These are phyloP conservation scores for Pherbina coryleti DNA, from an alignment of 2,888 invertebrate genomes.

Conservation along the genomic window DNA sequence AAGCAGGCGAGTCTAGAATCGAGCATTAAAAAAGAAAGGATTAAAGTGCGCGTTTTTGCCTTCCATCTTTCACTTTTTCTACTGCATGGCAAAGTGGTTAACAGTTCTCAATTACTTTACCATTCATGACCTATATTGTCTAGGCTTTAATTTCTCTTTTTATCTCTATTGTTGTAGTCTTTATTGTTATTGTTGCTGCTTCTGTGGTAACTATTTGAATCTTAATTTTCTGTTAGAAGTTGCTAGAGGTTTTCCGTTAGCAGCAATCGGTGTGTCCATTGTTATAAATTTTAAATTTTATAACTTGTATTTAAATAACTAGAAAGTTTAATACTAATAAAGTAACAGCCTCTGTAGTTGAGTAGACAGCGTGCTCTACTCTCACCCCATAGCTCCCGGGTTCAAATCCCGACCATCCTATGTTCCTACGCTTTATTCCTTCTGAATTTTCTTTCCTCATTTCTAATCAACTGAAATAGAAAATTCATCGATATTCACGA, in stretches of 20 bases:
- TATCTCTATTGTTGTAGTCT: slow-evolving; percentile 9
- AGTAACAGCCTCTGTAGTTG: too few species aligned
- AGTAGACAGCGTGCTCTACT: too few species aligned
- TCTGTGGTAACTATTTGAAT: not conserved
- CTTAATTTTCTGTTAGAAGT: not conserved
- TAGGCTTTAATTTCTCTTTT: not conserved
- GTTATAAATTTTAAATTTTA: slow-evolving; percentile 1
- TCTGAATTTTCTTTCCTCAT: too few species aligned
- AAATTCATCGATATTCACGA: too few species aligned
- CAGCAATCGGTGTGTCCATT: not conserved
- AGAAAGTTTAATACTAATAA: too few species aligned
- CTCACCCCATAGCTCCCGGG: too few species aligned
- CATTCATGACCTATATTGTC: slow-evolving; percentile 8
- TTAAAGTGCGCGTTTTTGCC: not conserved
- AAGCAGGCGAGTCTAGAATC: not conserved
- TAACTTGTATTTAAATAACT: too few species aligned
- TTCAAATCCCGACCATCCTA: too few species aligned
- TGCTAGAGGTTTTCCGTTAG: too few species aligned
- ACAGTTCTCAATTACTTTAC: not conserved
- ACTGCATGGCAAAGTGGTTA: not conserved
- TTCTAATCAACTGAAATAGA: too few species aligned
- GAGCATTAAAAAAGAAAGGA: not conserved
- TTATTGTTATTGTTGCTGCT: slow-evolving; percentile 2
- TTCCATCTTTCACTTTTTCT: not conserved
- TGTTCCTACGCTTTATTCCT: too few species aligned